Conservation (phyloP, 37 sponge, comb jelly and placozoan species). For the Amphimedon queenslandica region DNA sequence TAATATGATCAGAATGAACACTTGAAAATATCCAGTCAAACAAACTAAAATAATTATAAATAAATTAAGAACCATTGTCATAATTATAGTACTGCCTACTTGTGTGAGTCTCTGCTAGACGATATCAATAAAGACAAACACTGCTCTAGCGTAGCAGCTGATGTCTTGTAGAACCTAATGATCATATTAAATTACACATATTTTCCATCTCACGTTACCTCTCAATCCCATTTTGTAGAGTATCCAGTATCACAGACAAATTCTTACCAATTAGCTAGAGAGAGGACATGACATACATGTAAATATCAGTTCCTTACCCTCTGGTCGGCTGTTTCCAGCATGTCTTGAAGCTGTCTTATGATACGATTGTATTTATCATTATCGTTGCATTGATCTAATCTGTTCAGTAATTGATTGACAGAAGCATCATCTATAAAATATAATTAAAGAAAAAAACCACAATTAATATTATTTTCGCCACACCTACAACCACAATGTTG, state of each 20-base stretch:
- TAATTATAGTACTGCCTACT: slow-evolving; percentile 13
- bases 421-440: slow-evolving; percentile 42
- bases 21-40: slow-evolving; percentile 72
- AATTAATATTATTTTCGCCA: no score
- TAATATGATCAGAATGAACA: slow-evolving; percentile 33
- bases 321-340: neutral
- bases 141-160: slow-evolving; percentile 26
- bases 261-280: neutral
- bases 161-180: neutral
- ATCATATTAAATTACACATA: neutral
- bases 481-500: neutral
- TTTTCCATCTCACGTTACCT: neutral
- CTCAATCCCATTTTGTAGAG: slow-evolving; percentile 8
- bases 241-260: neutral
- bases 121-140: slow-evolving; percentile 35
- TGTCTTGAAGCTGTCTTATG: slow-evolving; percentile 10
- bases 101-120: slow-evolving; percentile 37
- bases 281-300: neutral
- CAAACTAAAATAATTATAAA: slow-evolving; percentile 8
- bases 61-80: neutral
- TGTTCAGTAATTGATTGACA: slow-evolving; percentile 44
- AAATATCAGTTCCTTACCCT: neutral
- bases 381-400: slow-evolving; percentile 47
- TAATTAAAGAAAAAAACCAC: neutral
- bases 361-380: slow-evolving; percentile 41